Conservation (phyloP, 2,113 vertebrate genomes). For the Desmodus rotundus region DNA sequence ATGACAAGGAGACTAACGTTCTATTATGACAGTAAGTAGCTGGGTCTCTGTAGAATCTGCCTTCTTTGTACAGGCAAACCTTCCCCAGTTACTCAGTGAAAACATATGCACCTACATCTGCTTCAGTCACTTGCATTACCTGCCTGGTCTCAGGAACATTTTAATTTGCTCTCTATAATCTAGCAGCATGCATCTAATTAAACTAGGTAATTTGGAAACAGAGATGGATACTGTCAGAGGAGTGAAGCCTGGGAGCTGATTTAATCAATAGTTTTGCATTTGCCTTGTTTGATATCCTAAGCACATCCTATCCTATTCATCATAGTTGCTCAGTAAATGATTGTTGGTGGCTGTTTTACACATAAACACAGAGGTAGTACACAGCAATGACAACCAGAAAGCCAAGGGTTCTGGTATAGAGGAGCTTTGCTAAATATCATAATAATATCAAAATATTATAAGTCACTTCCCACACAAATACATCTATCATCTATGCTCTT, state of each 20-base stretch:
- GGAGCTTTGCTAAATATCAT: neutral
- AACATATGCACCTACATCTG: neutral
- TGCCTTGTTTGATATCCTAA: neutral
- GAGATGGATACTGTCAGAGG: neutral
- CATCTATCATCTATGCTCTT: neutral
- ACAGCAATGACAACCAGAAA: neutral
- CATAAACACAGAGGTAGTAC: neutral
- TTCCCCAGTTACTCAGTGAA: neutral
- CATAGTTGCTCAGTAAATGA: neutral
- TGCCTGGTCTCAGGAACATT: neutral
- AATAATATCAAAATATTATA: neutral
- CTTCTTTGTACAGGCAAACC: neutral
- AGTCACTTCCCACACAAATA: neutral
- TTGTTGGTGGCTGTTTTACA: neutral
- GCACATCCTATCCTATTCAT: neutral
- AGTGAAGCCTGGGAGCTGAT: neutral
- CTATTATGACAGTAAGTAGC: neutral
- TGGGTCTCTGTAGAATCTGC: neutral
- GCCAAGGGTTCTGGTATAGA: neutral
- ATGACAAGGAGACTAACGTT: neutral
- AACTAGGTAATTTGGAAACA: neutral
- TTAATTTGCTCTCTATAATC: neutral
- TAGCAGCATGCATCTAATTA: neutral
- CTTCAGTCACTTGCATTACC: neutral
- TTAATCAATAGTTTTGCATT: neutral